Base-by-base conservation (phyloP, 30 jellyfish, hydroid and myxozoan genomes). In the Cassiopea andromeda region DNA sequence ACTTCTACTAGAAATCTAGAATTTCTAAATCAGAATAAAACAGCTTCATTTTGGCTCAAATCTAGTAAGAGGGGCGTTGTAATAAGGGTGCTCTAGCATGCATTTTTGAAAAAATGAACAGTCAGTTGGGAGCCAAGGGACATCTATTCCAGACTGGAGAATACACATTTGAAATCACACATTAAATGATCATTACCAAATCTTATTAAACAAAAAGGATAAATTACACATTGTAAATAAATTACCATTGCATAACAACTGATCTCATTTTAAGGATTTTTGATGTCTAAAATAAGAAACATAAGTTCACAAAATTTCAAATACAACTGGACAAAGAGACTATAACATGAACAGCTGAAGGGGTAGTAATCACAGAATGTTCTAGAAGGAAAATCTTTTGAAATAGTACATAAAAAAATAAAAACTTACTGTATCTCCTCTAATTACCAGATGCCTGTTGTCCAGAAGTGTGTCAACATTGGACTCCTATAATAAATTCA, bases 391-490 rank as follows among this genome's bases (percentile, higher is more conserved):
- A 54, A 54, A 54, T 54, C 12, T 64, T 4, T 64, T 14, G 73
- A 64, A 9, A 17, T 2, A 13, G 8, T 7, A 7, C 19, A 64
- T 9, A 4, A 64, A 8, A 70, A 70, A n/a, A 70, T 12, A 0
- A 69, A n/a, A 5, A 84, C 94, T 71, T 64, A 95, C 99, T 80
- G 90, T 91, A 27, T 95, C 99, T 12, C 99, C 99, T 48, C 99
- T 75, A 43, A 95, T 92, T 8, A 97, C 98, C 18, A 95, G 90
- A 84, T 97, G 99, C 58, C 99, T 74, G 87, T 97, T 85, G 89
- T 97, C 98, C 43, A 97, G 90, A 87, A 88, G 79, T 2, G 99
- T 97, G 70, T 97, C 99, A 73, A 93, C 94, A 81, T 90, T 94
- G 88, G 99, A 97, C 50, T 93, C 95, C 98, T 95, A 57, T 44